Evolutionary conservation across 2,113 vertebrate species (phyloP).

Genomic region (Haliaeetus leucogaster): DNA sequence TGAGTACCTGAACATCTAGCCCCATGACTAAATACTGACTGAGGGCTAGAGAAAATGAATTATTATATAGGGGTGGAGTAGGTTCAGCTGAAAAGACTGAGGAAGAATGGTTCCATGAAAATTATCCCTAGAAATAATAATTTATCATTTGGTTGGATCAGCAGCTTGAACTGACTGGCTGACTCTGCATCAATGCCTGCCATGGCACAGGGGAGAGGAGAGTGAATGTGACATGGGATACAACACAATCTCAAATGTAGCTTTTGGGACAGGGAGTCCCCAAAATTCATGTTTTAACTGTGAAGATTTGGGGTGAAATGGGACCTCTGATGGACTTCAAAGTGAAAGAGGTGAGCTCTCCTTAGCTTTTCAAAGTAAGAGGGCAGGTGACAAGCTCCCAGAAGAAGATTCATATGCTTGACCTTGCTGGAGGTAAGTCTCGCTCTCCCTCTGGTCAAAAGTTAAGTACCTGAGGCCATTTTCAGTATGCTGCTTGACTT

Average conservation of each 20-base stretch:
- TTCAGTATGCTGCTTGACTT: not conserved
- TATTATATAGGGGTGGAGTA: not conserved
- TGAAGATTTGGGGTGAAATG: not conserved
- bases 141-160: not conserved
- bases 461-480: not conserved
- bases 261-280: not conserved
- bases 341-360: not conserved
- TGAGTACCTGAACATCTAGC: not conserved
- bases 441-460: rapidly evolving
- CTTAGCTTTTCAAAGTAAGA: not conserved
- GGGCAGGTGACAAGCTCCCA: not conserved
- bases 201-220: not conserved
- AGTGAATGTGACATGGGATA: not conserved
- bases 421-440: not conserved
- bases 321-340: not conserved
- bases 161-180: not conserved
- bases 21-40: not conserved
- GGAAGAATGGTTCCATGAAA: not conserved
- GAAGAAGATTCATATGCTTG: not conserved
- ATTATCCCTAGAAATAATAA: not conserved
- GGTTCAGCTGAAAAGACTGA: not conserved
- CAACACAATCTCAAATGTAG: not conserved
- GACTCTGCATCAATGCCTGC: not conserved
- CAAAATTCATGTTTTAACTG: not conserved
- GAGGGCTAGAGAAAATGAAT: not conserved